Evolutionary conservation across 2,888 invertebrate species (phyloP), one percentile per base, ranked within the genome.

Genomic region (Eudemis profundana): DNA sequence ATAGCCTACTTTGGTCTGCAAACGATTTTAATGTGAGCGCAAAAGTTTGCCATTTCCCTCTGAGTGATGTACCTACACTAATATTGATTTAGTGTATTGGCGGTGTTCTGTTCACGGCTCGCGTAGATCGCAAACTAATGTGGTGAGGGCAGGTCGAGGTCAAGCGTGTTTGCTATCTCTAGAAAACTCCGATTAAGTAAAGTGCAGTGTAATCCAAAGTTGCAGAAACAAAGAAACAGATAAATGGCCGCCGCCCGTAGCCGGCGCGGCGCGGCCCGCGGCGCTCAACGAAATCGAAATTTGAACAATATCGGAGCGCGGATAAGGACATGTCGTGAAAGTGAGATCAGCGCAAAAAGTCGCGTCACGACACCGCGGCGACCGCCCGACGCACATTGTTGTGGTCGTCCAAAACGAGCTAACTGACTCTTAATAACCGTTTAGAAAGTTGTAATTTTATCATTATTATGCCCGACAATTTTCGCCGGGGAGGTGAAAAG

Each of bases 271-370:
- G 33, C 33, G 8, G 68, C 71, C 74, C 66, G 73, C 70, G 77
- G 77, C 78, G 72, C 69, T 75, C 57, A 83, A 83, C 72, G 85
- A 86, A 86, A 86, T 79, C 82, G 86, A 88, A 86, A 85, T 77
- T 74, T 74, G 79, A 82, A 85, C 85, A 87, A 82, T 86, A 86
- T 83, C 77, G 76, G 74, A 78, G 70, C 75, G 66, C 81, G 80
- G 86, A 85, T 85, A 87, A 87, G 86, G 89, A 86, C 84, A 81
- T 78, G 77, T 73, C 83, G 87, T 84, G 89, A 89, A 88, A 90
- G 89, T 84, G 74, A 78, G 74, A 73, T 72, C 70, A 76, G 76
- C 72, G 74, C 77, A 75, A 79, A 78, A 79, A 72, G 74, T 73
- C 75, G 73, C 82, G 81, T 81, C 84, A 84, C 79, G 80, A 78